Base-by-base conservation (phyloP, 2,888 invertebrate species). In the Cheilosia vernalis region DNA sequence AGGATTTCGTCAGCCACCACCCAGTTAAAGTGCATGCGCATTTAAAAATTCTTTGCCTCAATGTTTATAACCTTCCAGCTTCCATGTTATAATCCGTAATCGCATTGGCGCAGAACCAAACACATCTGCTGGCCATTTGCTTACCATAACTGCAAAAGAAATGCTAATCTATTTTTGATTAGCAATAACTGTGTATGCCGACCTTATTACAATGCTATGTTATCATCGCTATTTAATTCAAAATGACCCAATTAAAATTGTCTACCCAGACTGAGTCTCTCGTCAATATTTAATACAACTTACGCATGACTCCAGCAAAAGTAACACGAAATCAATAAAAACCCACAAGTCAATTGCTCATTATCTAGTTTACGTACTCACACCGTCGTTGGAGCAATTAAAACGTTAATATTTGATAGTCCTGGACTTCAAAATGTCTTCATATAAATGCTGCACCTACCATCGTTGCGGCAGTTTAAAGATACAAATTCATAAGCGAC, bases 201-300 rank as follows among this genome's bases (percentile, higher is more conserved):
- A 13, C 4, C 19, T 47, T 19, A 3, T 1, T 9, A 10, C 19
- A 9, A 6, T n/a, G 4, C n/a, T 15, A 15, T 9, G 40, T 13
- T n/a, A 30, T 56, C 27, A 24, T 47, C 37, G 15, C 3, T 37
- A 13, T 13, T 13, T 13, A 69, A 47, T 27, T 47, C 47, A 47
- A 44, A 40, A 13, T 2, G 15, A 40, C 40, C n/a, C 47, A 63
- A 63, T 49, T 49, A 49, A 15, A 44, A 21, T 37, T 19, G 47
- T 21, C 33, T 37, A 37, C 49, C 47, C 49, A 1, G 24, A n/a
- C 24, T 44, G 7, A 27, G 47, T 63, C 47, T 47, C 73, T 19
- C 13, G 37, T 73, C 44, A 55, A 73, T 73, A 73, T 47, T 73
- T 63, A n/a, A 73, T 73, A 33, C 55, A 63, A 63, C 37, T 64